Conservation (phyloP, 2,797 vertebrate genomes). For the Tolypeutes matacus region DNA sequence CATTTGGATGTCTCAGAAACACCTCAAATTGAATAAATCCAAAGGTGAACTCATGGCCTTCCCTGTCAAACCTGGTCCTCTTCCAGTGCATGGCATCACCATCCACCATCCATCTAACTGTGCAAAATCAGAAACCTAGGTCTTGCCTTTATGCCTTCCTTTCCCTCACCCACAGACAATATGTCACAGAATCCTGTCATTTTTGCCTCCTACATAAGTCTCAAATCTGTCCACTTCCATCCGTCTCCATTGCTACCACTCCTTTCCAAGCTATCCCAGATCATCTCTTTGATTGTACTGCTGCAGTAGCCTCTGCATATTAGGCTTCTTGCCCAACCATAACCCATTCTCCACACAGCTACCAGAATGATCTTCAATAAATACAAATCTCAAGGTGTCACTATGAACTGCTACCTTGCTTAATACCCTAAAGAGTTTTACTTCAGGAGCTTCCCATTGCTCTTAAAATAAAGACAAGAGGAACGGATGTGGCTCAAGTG, state of each 20-base stretch:
- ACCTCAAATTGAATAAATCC: neutral
- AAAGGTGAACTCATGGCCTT: slow-evolving; percentile 20
- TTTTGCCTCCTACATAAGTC: neutral
- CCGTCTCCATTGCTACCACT: neutral
- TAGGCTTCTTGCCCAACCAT: neutral
- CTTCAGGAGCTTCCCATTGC: neutral
- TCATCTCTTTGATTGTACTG: neutral
- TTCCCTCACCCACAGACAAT: neutral
- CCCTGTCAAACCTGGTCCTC: neutral
- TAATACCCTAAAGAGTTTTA: slow-evolving; percentile 35
- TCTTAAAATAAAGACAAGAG: neutral
- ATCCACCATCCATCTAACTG: neutral
- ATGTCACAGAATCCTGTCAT: neutral
- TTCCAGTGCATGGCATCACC: neutral
- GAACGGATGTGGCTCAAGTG: too few relatives aligned
- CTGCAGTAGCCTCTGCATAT: neutral
- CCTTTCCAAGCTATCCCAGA: neutral
- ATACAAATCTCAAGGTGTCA: neutral
- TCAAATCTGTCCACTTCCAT: neutral
- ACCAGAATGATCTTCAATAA: neutral
- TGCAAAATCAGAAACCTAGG: neutral
- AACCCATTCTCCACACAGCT: neutral
- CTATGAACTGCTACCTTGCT: neutral
- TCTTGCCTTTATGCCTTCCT: neutral
- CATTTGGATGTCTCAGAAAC: slow-evolving; percentile 3